phyloP scores from a whole-genome alignment of 2,797 vertebrate species.

The Euthynnus affinis region DNA sequence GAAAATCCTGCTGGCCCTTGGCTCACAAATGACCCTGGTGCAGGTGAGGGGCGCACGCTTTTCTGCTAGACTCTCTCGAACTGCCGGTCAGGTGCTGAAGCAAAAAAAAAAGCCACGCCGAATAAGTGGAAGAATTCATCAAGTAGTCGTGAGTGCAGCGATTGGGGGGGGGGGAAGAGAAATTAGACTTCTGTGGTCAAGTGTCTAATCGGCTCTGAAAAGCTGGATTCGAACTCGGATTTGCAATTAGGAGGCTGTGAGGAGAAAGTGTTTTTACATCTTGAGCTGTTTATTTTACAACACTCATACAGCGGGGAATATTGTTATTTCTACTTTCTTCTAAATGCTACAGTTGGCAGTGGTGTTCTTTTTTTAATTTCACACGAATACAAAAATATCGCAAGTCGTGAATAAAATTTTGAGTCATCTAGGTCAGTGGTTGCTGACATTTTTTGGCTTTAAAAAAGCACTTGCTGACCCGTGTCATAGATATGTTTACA shows the following conservation, averaged over 20 bases:
- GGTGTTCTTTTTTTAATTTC: constrained; percentile 18
- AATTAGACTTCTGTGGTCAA: constrained; percentile 28
- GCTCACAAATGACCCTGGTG: constrained; percentile 99
- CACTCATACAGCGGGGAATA: constrained; percentile 29
- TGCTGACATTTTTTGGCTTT: neutral
- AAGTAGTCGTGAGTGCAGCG: constrained; percentile 9
- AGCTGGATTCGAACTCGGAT: constrained; percentile 24
- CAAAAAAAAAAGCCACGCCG: neutral
- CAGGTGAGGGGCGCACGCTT: constrained; percentile 89
- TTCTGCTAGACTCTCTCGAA: neutral
- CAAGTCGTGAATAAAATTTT: constrained; percentile 14
- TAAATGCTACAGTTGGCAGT: constrained; percentile 24
- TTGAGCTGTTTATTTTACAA: constrained; percentile 59
- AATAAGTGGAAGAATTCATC: neutral
- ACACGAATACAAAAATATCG: constrained; percentile 29
- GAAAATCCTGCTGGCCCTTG: constrained; percentile 97
- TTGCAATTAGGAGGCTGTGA: constrained; percentile 37
- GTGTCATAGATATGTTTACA: neutral
- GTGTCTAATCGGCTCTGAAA: constrained; percentile 40
- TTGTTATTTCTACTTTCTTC: constrained; percentile 39
- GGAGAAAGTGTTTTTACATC: constrained; percentile 55
- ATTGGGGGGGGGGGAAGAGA: constrained; percentile 18
- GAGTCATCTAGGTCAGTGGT: neutral
- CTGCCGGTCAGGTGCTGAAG: neutral
- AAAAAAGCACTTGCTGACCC: neutral